A percentile compares a stretch with the other conserved stretches of the same genome.
These are phyloP conservation scores for Drosophila nasuta DNA, from an alignment of 1,140 invertebrate genomes.

Conservation along the genomic window DNA sequence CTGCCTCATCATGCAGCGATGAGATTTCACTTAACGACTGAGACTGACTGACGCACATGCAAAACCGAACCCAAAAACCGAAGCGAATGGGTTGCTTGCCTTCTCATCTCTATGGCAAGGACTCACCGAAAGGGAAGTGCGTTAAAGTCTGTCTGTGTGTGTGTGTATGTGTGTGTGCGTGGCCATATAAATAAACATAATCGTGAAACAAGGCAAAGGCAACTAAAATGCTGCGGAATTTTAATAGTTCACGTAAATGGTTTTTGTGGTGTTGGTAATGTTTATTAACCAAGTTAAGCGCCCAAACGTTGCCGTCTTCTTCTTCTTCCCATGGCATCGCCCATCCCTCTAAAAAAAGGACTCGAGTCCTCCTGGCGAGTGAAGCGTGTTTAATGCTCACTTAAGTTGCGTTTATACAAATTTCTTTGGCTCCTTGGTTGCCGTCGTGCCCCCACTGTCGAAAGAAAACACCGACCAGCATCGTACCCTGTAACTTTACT, in stretches of 20 bases:
- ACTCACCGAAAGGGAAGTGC: background rate
- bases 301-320: constrained; percentile 19
- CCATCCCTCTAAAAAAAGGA: constrained; percentile 2
- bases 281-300: constrained; percentile 80
- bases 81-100: constrained; percentile 20
- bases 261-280: constrained; percentile 81
- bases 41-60: constrained; percentile 43
- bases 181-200: constrained; percentile 78
- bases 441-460: background rate
- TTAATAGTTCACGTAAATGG: constrained; percentile 82
- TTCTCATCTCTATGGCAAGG: background rate
- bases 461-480: background rate
- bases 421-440: constrained; percentile 49
- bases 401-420: constrained; percentile 83
- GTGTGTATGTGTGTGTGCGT: background rate
- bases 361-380: constrained; percentile 53
- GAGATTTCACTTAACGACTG: constrained; percentile 61
- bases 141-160: constrained; percentile 2
- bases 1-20: constrained; percentile 39
- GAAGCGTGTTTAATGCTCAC: constrained; percentile 80
- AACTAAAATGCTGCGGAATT: constrained; percentile 78
- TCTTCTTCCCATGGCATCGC: background rate
- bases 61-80: constrained; percentile 19
- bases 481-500: constrained; percentile 44
- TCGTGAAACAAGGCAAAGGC: constrained; percentile 65